Percentiles rank a stretch among this genome's conserved stretches.
These are phyloP conservation scores for Cossypha heuglini DNA, from an alignment of 2,797 vertebrate genomes.

Conservation along the genomic window DNA sequence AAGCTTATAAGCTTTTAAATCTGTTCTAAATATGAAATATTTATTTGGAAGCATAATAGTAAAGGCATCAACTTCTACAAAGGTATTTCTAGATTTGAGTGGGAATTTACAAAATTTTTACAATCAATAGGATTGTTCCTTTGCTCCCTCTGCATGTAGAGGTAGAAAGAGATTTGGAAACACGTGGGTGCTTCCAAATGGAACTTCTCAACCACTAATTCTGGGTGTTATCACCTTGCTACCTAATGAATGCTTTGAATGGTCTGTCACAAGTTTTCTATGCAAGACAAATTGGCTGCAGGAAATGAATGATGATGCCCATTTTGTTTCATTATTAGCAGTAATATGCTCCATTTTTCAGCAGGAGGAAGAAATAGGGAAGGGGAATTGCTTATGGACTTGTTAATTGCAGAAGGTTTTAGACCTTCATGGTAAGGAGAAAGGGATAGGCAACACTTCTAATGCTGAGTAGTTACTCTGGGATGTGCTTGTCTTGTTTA, in stretches of 20 bases:
- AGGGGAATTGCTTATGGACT: slow-evolving; percentile 31
- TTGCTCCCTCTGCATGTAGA: not conserved
- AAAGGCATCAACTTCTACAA: not conserved
- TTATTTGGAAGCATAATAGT: not conserved
- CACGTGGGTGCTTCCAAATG: not conserved
- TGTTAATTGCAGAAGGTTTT: slow-evolving; percentile 61
- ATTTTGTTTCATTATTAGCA: slow-evolving; percentile 72
- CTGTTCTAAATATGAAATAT: not conserved
- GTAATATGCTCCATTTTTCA: slow-evolving; percentile 70
- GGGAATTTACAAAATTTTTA: not conserved
- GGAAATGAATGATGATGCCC: slow-evolving; percentile 67
- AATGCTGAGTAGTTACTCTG: not conserved
- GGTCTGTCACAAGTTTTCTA: slow-evolving; percentile 28
- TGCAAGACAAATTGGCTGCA: slow-evolving; percentile 61
- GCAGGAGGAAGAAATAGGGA: not conserved
- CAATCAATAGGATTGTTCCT: not conserved
- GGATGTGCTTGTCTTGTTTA: not conserved
- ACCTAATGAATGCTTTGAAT: slow-evolving; percentile 38
- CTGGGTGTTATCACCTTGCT: slow-evolving; percentile 18
- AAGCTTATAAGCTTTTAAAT: not conserved
- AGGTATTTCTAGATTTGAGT: not conserved
- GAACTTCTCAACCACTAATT: not conserved
- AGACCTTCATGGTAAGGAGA: not conserved
- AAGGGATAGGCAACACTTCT: not conserved
- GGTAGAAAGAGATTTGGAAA: not conserved